Evolutionary conservation across 2,113 vertebrate species (phyloP).

Genomic region (Syngnathus typhle): DNA sequence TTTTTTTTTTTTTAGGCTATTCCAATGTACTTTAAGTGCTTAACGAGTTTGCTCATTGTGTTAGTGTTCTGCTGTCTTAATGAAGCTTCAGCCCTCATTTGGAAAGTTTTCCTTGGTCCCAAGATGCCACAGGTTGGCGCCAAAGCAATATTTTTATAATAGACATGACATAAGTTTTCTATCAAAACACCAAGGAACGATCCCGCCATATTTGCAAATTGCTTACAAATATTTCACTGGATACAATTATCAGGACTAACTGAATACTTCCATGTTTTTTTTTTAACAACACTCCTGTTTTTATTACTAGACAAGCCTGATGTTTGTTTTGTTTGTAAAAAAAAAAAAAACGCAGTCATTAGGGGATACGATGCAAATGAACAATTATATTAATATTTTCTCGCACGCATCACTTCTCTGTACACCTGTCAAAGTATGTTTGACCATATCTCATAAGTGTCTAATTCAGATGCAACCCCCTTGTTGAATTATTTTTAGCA

Average conservation of each 20-base stretch:
- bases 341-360: conserved; percentile 38
- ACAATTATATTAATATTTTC: conserved; percentile 25
- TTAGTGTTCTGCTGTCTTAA: neutral
- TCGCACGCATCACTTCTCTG: neutral
- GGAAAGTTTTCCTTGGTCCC: neutral
- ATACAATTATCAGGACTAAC: neutral
- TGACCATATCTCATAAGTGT: neutral
- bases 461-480: neutral
- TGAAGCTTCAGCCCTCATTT: neutral
- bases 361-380: conserved; percentile 34
- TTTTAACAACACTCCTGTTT: neutral
- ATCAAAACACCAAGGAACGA: neutral
- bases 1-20: too few relatives aligned
- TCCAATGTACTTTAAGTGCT: too few relatives aligned
- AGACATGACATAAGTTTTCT: neutral
- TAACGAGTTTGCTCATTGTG: too few relatives aligned
- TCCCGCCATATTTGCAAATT: neutral
- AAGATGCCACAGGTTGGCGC: neutral
- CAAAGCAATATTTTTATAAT: neutral
- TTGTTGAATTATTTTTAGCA: neutral
- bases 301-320: neutral
- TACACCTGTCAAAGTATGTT: neutral
- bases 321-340: conserved; percentile 36
- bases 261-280: neutral
- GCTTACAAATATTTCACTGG: neutral